These are phyloP conservation scores for Pterobdella sp. DNA, from an alignment of 2,888 invertebrate genomes.

Conservation along the genomic window DNA sequence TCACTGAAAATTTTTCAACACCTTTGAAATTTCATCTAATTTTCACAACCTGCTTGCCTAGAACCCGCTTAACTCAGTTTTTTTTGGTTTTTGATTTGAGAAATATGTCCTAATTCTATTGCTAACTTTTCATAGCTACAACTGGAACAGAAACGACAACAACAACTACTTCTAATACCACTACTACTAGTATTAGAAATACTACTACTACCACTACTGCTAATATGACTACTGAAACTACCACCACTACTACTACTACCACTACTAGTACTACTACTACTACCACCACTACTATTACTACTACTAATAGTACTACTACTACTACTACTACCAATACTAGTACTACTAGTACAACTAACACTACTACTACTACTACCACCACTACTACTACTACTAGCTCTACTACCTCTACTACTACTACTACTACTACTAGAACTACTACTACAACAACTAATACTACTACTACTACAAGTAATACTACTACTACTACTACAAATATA, in stretches of 20 bases:
- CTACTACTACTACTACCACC: background rate
- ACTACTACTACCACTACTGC: background rate
- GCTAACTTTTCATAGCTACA: background rate
- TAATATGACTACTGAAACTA: background rate
- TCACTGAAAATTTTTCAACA: too few species aligned
- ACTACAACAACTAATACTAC: background rate
- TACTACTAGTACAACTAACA: background rate
- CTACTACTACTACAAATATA: background rate
- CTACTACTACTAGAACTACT: background rate
- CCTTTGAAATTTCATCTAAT: too few species aligned
- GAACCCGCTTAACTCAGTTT: too few species aligned
- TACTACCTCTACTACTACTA: background rate
- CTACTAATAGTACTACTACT: background rate
- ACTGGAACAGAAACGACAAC: slow-evolving; percentile 15
- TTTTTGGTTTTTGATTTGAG: too few species aligned
- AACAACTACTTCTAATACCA: slow-evolving; percentile 23
- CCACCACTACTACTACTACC: background rate
- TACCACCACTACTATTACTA: background rate
- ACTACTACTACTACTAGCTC: background rate
- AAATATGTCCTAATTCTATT: background rate
- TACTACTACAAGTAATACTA: background rate
- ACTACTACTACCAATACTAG: background rate
- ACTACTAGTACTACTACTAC: background rate
- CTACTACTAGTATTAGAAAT: background rate
- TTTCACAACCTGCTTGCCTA: too few species aligned